These are phyloP conservation scores for Calameuta pallipes DNA, from an alignment of 2,888 invertebrate species.

Conservation along the genomic window DNA sequence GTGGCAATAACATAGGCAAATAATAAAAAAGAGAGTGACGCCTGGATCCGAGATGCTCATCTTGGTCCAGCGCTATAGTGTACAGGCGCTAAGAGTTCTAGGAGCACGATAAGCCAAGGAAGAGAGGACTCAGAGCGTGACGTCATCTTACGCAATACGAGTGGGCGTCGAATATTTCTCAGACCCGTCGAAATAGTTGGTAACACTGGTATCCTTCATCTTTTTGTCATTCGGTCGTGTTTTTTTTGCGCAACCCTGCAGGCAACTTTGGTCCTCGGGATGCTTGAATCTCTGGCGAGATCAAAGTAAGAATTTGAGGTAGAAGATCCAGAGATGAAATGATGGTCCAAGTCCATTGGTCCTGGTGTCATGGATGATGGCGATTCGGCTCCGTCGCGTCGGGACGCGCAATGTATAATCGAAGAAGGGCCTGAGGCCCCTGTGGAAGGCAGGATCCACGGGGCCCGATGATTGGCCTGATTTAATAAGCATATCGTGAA, in stretches of 20 bases:
- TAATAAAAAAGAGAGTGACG: slow-evolving; percentile 50
- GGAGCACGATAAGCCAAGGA: not conserved
- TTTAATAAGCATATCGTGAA: slow-evolving; percentile 56
- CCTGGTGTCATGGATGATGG: not conserved
- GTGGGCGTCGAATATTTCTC: not conserved
- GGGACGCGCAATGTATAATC: not conserved
- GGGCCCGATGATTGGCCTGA: slow-evolving; percentile 33
- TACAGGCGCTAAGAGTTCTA: not conserved
- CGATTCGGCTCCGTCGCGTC: not conserved
- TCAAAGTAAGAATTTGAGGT: not conserved
- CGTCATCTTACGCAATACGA: not conserved
- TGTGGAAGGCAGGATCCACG: slow-evolving; percentile 6
- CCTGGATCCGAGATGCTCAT: not conserved
- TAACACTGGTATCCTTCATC: not conserved
- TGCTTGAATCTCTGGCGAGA: not conserved
- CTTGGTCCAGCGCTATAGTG: not conserved
- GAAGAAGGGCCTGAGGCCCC: slow-evolving; percentile 15
- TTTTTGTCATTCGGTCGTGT: not conserved
- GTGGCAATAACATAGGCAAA: slow-evolving; percentile 57
- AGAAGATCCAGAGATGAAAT: not conserved
- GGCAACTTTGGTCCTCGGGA: not conserved
- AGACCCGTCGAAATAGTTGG: not conserved
- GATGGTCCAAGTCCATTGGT: not conserved
- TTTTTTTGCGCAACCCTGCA: not conserved
- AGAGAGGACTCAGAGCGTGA: not conserved